Evolutionary conservation across 2,888 invertebrate genomes (phyloP), one percentile per base, ranked within the genome.

Genomic region (Aphodius granarius): DNA sequence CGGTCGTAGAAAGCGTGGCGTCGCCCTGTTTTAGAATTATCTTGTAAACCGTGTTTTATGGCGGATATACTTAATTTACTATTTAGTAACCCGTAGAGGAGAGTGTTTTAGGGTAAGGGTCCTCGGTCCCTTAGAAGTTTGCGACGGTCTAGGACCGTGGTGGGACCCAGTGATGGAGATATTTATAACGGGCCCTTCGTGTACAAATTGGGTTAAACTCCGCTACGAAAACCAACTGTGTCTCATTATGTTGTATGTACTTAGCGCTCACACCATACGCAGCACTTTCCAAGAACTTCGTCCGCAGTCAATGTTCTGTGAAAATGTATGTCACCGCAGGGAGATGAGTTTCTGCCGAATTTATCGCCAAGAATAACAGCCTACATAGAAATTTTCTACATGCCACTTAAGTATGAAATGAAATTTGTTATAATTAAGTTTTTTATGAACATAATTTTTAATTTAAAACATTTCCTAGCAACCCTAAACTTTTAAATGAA

Each of bases 161-260:
- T 43, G 6, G 43, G 43, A 9, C 43, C 43, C n/a, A n/a, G 64
- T 73, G 73, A 76, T 73, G 70, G 72, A 73, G 76, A 76, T 76
- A 76, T 76, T 76, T 76, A 76, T 73, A 70, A 68, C 68, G 16
- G 65, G 21, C 72, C 19, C 62, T 22, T 23, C 71, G 62, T 71
- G 66, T 43, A 74, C 68, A 75, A 75, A 75, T 75, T 75, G 66
- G 75, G 75, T 75, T 75, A 75, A 63, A 73, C 73, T 64, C 75
- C 62, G 43, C 73, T 18, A 43, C 17, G 20, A 73, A 63, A 73
- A 73, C 73, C 63, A 65, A 73, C 66, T 21, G 23, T 66, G 66
- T 73, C 43, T 66, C 68, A 73, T 73, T 72, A 72, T 72, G 72
- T 68, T 68, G 20, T 68, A 68, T 22, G 68, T 68, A 43, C 43